Conservation (phyloP, 2,113 vertebrate species). For the Trematocara macrostoma region DNA sequence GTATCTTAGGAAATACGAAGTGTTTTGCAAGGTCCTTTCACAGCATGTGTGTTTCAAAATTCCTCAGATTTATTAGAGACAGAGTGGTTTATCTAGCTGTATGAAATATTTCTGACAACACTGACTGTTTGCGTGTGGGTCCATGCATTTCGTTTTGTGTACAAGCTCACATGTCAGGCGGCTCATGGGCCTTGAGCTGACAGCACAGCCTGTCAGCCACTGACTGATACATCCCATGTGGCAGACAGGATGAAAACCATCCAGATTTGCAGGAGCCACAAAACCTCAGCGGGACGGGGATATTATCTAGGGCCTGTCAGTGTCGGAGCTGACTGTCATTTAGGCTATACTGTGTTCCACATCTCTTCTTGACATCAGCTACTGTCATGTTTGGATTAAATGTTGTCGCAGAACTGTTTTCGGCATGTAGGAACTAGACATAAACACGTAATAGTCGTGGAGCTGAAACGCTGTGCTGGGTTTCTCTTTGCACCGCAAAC, state of each 20-base stretch:
- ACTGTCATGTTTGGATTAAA: slow-evolving; percentile 46
- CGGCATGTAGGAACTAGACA: background rate
- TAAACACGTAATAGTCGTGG: background rate
- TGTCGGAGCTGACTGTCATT: slow-evolving; percentile 38
- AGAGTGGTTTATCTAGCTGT: background rate
- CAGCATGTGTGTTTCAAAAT: background rate
- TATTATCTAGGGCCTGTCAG: slow-evolving; percentile 49
- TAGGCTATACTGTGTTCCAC: slow-evolving; percentile 9
- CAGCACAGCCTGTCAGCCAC: slow-evolving; percentile 41
- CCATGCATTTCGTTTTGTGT: slow-evolving; percentile 5
- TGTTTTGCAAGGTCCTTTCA: background rate
- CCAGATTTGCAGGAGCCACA: slow-evolving; percentile 27
- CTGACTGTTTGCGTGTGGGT: background rate
- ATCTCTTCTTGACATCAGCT: slow-evolving; percentile 14
- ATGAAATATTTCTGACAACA: background rate
- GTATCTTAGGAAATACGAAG: background rate
- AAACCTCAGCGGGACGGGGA: slow-evolving; percentile 34
- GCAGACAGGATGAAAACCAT: slow-evolving; percentile 31
- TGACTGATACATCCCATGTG: slow-evolving; percentile 50
- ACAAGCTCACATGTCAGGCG: slow-evolving; percentile 4
- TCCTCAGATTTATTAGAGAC: background rate
- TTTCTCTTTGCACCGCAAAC: background rate
- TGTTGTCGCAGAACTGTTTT: background rate
- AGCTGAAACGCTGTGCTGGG: background rate
- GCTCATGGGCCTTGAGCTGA: slow-evolving; percentile 40